Evolutionary conservation across 2,113 vertebrate species (phyloP).

Genomic region (Siniperca chuatsi): DNA sequence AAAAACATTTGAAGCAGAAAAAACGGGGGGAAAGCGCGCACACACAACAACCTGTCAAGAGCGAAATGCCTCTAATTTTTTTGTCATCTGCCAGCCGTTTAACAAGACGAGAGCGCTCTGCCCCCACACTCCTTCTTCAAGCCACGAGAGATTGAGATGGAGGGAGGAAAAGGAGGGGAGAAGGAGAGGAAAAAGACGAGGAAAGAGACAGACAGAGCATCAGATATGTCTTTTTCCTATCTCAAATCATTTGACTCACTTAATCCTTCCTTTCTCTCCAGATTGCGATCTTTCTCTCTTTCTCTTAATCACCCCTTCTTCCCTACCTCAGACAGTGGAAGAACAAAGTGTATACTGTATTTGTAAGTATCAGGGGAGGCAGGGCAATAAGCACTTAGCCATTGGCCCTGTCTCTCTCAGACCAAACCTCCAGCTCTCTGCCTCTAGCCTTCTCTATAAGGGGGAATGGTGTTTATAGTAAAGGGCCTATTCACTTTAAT

Average conservation of each 20-base stretch:
- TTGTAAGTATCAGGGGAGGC: conserved; percentile 76
- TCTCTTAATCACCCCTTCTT: conserved; percentile 36
- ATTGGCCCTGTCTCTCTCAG: conserved; percentile 65
- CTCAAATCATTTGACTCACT: conserved; percentile 71
- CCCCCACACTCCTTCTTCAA: conserved; percentile 80
- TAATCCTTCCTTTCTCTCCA: conserved; percentile 72
- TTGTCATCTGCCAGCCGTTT: conserved; percentile 88
- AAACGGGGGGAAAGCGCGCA: conserved; percentile 6
- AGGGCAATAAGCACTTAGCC: conserved; percentile 81
- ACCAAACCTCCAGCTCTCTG: conserved; percentile 68
- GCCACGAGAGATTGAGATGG: conserved; percentile 68
- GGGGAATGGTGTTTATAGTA: conserved; percentile 87
- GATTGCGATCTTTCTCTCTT: conserved; percentile 65
- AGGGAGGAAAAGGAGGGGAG: conserved; percentile 58
- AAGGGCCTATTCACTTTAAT: conserved; percentile 93
- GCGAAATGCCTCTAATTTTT: conserved; percentile 88
- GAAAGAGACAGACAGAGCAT: conserved; percentile 52
- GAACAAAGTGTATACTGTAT: conserved; percentile 72
- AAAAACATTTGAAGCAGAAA: conserved; percentile 86
- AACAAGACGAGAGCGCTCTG: conserved; percentile 84
- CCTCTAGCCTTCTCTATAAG: conserved; percentile 54
- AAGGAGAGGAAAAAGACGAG: conserved; percentile 37
- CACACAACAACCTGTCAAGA: conserved; percentile 87
- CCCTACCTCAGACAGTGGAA: conserved; percentile 62
- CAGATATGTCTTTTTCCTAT: conserved; percentile 67